Evolutionary conservation across 2,888 invertebrate species (phyloP).

Genomic region (Brachyopa scutellaris): DNA sequence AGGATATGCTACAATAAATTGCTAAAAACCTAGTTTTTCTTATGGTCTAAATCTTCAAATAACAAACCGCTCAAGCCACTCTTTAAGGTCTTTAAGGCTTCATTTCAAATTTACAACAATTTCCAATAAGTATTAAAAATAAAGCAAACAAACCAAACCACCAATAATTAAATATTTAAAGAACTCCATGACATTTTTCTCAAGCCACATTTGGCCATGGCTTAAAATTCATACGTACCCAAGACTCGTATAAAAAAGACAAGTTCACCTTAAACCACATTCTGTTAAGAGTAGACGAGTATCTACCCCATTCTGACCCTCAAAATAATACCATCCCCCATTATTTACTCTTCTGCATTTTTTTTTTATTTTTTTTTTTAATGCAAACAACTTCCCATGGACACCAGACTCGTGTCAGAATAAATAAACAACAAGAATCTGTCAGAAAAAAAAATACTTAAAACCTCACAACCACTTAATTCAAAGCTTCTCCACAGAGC

Average conservation of each 20-base stretch:
- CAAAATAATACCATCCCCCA: constrained; percentile 32
- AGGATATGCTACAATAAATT: no score
- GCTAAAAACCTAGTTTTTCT: no score
- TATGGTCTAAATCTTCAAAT: no score
- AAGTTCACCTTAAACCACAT: constrained; percentile 16
- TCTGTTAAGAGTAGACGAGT: constrained; percentile 32
- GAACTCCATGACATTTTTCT: no score
- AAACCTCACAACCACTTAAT: constrained; percentile 68
- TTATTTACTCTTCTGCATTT: constrained; percentile 33
- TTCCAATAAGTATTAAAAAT: no score
- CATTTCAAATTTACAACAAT: no score
- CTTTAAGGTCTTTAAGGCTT: no score
- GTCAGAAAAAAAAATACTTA: constrained; percentile 31
- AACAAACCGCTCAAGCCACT: no score
- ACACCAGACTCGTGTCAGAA: constrained; percentile 67
- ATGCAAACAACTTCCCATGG: constrained; percentile 53
- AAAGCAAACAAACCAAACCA: no score
- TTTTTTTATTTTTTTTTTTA: no score
- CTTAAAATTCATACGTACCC: constrained; percentile 3
- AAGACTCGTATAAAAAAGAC: background rate
- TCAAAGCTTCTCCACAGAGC: constrained; percentile 34
- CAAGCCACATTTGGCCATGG: constrained; percentile 44
- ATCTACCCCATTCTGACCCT: constrained; percentile 38
- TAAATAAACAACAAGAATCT: constrained; percentile 59
- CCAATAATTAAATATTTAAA: no score